phyloP scores from a whole-genome alignment of 2,113 vertebrate species.

The Arvicanthis niloticus region DNA sequence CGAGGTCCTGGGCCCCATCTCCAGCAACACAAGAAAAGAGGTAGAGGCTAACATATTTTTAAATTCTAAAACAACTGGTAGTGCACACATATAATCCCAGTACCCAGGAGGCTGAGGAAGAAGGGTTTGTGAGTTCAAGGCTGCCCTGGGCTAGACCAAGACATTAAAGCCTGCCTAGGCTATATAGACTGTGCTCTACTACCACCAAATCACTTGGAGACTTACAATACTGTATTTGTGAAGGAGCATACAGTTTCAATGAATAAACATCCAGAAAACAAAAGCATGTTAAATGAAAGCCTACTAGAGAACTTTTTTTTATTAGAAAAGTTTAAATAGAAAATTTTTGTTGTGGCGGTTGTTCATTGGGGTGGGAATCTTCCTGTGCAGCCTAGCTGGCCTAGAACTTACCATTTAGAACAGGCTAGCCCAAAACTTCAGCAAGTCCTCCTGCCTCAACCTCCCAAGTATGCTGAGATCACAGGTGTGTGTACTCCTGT shows the following conservation, averaged over 20 bases:
- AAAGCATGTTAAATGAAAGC: not conserved
- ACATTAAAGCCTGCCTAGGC: not conserved
- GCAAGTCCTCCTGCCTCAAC: not conserved
- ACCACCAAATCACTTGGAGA: not conserved
- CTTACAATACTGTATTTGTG: slow-evolving; percentile 12
- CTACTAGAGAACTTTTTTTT: not conserved
- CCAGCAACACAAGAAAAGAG: not conserved
- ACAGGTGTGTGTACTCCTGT: not conserved
- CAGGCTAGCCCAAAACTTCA: not conserved
- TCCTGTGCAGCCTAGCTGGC: not conserved
- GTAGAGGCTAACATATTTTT: too few relatives aligned
- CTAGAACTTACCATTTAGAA: not conserved
- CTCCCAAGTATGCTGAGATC: not conserved
- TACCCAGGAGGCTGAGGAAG: not conserved
- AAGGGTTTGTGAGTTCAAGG: not conserved
- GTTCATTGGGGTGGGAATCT: not conserved
- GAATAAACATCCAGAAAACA: slow-evolving; percentile 57
- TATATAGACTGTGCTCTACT: not conserved
- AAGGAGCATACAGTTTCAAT: slow-evolving; percentile 50
- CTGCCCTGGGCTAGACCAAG: not conserved
- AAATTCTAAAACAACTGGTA: not conserved
- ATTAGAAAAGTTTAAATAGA: not conserved
- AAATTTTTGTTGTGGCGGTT: not conserved
- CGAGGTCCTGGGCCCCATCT: not conserved
- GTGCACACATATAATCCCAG: not conserved